Evolutionary conservation across 2,888 invertebrate genomes (phyloP), one percentile per base, ranked within the genome.

Genomic region (Lycocerus yunnanus): DNA sequence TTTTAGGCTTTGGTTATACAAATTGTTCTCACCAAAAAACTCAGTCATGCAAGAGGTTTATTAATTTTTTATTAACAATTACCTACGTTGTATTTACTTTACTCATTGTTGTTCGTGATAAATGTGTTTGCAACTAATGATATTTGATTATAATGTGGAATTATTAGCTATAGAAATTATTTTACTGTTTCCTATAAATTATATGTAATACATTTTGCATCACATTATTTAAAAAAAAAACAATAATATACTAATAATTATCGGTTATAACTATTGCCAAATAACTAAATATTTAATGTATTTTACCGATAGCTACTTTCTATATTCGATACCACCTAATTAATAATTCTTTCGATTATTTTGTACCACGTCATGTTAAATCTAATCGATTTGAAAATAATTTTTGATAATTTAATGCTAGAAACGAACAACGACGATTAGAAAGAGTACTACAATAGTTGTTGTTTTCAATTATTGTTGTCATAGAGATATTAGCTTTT

Each of bases 401-500:
- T 59, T 68, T 72, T 75, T 75, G 75, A 71, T 75, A 61, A n/a
- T 15, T n/a, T 8, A 24, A 24, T 63, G 27, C 43, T 58, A 71
- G 63, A 16, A 43, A 11, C 20, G 24, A 21, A 27, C 58, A 65
- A 59, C 58, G 11, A 16, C 9, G 27, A 71, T 68, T 63, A 58
- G 66, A 21, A 16, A 24, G 3, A 18, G 8, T 61, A 24, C 24
- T 66, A n/a, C 20, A n/a, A 65, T 72, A 68, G 72, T 74, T 72
- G 73, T 78, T 72, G 69, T 71, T 76, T 66, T 71, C 72, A 72
- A 65, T 73, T 69, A 14, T 18, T 65, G 78, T 77, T 71, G 76
- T 72, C 78, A 78, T 78, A 73, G 76, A 43, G 69, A 78, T 72
- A 67, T 60, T 61, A 15, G 16, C 72, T 74, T 78, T 78, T 63